phyloP scores from a whole-genome alignment of 2,797 vertebrate genomes.

The Hydrolagus colliei region DNA sequence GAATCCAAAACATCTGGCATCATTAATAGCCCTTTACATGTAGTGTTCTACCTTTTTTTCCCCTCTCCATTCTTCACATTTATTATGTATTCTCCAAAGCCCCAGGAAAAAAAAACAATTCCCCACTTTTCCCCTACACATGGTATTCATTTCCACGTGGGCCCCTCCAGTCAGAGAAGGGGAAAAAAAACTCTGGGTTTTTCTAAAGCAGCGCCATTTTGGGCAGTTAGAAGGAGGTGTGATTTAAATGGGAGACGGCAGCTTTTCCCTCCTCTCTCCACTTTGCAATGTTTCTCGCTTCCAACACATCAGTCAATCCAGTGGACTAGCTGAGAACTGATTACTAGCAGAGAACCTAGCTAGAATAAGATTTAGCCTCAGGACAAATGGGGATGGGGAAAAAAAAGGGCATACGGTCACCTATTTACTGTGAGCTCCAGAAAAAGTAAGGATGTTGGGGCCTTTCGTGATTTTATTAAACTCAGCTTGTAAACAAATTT shows the following conservation, averaged over 20 bases:
- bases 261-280: neutral
- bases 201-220: neutral
- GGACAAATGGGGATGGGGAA: too few relatives aligned
- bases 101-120: neutral
- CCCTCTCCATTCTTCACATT: neutral
- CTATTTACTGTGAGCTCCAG: too few relatives aligned
- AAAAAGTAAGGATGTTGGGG: neutral
- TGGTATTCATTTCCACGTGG: neutral
- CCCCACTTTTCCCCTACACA: too few relatives aligned
- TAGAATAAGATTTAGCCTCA: neutral
- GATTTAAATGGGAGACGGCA: neutral
- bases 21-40: neutral
- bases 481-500: neutral
- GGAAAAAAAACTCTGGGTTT: neutral
- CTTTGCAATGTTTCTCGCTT: neutral
- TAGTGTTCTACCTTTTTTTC: too few relatives aligned
- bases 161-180: neutral
- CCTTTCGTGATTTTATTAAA: neutral
- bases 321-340: neutral
- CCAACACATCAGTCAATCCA: neutral
- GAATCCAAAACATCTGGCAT: conserved; percentile 7
- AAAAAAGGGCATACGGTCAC: too few relatives aligned
- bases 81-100: neutral
- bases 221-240: neutral
- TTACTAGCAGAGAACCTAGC: neutral